Evolutionary conservation across 2,113 vertebrate genomes (phyloP).

Genomic region (Colossoma macropomum): DNA sequence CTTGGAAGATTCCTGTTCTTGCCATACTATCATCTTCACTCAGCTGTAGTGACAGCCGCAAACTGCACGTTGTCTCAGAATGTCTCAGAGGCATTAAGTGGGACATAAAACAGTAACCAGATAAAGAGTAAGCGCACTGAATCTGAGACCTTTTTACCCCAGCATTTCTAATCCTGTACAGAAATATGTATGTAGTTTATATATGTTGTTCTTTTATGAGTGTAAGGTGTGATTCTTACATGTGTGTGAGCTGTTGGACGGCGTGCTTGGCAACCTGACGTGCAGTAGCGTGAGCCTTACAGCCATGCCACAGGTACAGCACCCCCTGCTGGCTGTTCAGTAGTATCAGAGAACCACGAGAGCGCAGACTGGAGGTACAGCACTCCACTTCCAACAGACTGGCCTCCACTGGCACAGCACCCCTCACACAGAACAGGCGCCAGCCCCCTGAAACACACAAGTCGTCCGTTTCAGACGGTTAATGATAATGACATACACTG

Average conservation of each 20-base stretch:
- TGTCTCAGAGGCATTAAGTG: too few relatives aligned
- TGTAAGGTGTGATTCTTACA: conserved; percentile 64
- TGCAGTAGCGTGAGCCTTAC: conserved; percentile 69
- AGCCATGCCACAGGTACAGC: conserved; percentile 79
- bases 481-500: background rate
- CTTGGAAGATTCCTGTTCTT: too few relatives aligned
- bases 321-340: conserved; percentile 72
- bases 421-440: conserved; percentile 77
- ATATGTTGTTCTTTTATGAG: background rate
- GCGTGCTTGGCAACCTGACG: conserved; percentile 72
- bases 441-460: conserved; percentile 57
- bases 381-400: conserved; percentile 75
- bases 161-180: background rate
- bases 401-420: conserved; percentile 74
- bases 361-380: conserved; percentile 74
- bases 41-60: too few relatives aligned
- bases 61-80: too few relatives aligned
- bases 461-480: background rate
- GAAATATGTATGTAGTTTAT: background rate
- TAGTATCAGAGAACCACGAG: conserved; percentile 73
- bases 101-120: too few relatives aligned
- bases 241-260: conserved; percentile 68
- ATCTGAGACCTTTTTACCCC: background rate
- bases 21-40: too few relatives aligned
- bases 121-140: too few relatives aligned